A percentile compares a stretch with the other conserved stretches of the same genome.
Conservation (phyloP, 1,140 invertebrate species). For the Coenobita brevimanus region DNA sequence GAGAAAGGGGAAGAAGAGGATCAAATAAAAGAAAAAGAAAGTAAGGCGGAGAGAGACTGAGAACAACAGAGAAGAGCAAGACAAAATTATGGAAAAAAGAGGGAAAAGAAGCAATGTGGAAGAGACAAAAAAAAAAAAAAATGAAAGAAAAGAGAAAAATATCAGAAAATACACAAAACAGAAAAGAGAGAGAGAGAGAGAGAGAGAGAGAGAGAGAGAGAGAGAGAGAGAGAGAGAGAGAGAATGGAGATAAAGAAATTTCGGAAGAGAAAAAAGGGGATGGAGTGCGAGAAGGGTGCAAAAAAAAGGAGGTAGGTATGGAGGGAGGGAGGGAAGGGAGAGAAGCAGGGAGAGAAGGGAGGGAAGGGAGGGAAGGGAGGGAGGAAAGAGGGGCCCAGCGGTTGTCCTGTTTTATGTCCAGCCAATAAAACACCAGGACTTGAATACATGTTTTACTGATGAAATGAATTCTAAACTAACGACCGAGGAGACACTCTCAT, state of each 20-base stretch:
- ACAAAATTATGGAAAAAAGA: background rate
- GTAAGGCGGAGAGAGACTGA: background rate
- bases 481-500: constrained; percentile 9
- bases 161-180: background rate
- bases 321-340: background rate
- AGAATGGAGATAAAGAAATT: background rate
- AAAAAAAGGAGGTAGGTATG: background rate
- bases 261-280: background rate
- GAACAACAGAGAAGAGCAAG: background rate
- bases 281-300: background rate
- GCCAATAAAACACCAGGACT: constrained; percentile 50
- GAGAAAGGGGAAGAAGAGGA: background rate
- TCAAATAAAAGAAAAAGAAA: background rate
- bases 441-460: constrained; percentile 61
- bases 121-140: background rate
- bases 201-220: background rate
- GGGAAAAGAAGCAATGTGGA: constrained; percentile 8
- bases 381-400: background rate
- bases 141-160: background rate
- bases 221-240: constrained; percentile 21
- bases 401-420: constrained; percentile 55
- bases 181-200: background rate
- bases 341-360: background rate
- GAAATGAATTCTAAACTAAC: constrained; percentile 57
- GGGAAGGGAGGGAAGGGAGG: background rate